phyloP scores from a whole-genome alignment of 2,888 invertebrate species.

The Tortricodes alternella region DNA sequence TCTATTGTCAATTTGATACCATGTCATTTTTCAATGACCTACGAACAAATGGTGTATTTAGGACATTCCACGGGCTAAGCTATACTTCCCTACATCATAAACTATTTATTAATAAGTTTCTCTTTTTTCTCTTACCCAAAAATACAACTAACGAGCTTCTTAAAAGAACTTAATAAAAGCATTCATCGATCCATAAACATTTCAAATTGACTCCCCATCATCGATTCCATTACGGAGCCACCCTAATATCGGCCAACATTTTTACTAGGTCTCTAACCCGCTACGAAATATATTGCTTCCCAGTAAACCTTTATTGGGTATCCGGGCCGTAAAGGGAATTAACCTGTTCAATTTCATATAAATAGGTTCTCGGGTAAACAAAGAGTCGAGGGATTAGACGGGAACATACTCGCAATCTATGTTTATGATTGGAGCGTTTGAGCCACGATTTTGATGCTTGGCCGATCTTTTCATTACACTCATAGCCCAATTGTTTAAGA shows the following conservation, averaged over 20 bases:
- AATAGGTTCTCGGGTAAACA: constrained; percentile 37
- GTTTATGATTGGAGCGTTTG: constrained; percentile 20
- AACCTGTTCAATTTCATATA: constrained; percentile 45
- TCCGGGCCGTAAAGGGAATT: constrained; percentile 46
- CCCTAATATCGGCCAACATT: constrained; percentile 39
- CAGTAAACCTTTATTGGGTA: constrained; percentile 50
- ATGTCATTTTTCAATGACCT: too few species aligned
- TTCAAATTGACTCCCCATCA: constrained; percentile 28
- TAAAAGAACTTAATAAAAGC: constrained; percentile 3
- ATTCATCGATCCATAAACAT: constrained; percentile 7
- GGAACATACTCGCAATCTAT: constrained; percentile 28
- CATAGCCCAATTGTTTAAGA: background rate
- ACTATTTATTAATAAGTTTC: too few species aligned
- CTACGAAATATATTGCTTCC: constrained; percentile 45
- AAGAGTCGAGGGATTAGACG: constrained; percentile 30
- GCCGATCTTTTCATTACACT: background rate
- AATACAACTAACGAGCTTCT: too few species aligned
- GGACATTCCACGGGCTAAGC: too few species aligned
- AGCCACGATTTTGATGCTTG: constrained; percentile 1
- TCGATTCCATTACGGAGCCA: constrained; percentile 24
- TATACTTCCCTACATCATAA: too few species aligned
- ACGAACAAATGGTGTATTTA: too few species aligned
- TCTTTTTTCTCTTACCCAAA: too few species aligned
- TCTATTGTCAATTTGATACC: too few species aligned
- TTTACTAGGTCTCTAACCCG: constrained; percentile 34